Evolutionary conservation across 1,140 invertebrate species (phyloP).

Genomic region (Temnothorax longispinosus): DNA sequence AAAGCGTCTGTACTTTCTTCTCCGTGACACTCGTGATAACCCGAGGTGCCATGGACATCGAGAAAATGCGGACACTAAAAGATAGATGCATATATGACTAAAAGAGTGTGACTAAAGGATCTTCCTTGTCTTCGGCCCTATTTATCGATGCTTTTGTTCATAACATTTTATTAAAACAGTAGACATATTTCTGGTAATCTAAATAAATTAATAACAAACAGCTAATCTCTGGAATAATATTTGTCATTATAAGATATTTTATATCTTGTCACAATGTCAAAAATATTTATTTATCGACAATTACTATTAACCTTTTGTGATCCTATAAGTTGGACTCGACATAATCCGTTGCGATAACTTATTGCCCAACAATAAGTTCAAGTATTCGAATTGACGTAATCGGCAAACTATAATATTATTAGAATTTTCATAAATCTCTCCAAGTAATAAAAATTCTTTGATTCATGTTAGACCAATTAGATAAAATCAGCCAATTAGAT

Average conservation of each 20-base stretch:
- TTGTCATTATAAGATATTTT: neutral
- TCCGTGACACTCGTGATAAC: slow-evolving; percentile 14
- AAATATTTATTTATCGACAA: neutral
- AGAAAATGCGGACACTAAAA: neutral
- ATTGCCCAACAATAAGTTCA: too few species aligned
- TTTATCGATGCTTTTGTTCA: neutral
- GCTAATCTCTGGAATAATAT: too few species aligned
- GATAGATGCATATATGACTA: neutral
- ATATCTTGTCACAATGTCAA: neutral
- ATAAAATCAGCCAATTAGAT: neutral
- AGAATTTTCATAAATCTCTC: neutral
- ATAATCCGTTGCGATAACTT: neutral
- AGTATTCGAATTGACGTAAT: too few species aligned
- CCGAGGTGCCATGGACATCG: neutral
- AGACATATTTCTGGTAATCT: neutral
- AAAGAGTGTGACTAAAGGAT: neutral
- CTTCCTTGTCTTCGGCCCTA: neutral
- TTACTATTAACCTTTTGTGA: neutral
- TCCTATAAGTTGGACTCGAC: neutral
- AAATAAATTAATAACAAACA: too few species aligned
- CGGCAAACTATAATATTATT: neutral
- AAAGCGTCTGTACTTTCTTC: slow-evolving; percentile 18
- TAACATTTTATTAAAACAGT: neutral
- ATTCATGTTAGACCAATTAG: neutral
- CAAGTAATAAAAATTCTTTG: neutral